These are phyloP conservation scores for Cotesia vestalis DNA, from an alignment of 1,140 invertebrate genomes.

Conservation along the genomic window DNA sequence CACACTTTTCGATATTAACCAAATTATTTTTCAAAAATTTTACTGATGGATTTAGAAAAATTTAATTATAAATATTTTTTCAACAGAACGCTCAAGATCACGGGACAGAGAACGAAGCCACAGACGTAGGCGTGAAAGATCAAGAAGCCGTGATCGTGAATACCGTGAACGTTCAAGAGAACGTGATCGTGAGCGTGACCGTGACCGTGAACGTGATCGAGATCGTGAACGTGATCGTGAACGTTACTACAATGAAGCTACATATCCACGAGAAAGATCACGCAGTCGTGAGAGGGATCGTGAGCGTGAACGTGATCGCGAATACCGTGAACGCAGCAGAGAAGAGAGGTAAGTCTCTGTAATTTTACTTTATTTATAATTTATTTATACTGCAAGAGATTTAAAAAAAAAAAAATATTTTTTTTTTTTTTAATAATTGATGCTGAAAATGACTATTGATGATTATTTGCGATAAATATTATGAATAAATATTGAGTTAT, in stretches of 20 bases:
- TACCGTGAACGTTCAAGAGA: constrained; percentile 78
- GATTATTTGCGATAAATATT: no score
- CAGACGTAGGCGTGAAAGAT: constrained; percentile 78
- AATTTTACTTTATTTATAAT: constrained; percentile 11
- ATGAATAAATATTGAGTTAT: constrained; percentile 17
- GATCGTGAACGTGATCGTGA: constrained; percentile 71
- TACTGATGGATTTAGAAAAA: background rate
- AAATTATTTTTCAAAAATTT: background rate
- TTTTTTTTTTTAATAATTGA: no score
- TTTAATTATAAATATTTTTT: constrained; percentile 14
- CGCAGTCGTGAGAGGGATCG: constrained; percentile 77
- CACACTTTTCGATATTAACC: background rate
- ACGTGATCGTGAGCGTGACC: constrained; percentile 70
- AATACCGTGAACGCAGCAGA: constrained; percentile 73
- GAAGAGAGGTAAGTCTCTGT: constrained; percentile 74
- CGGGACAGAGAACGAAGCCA: constrained; percentile 79
- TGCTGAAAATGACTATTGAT: background rate
- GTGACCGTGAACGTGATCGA: constrained; percentile 72
- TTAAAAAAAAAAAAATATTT: no score
- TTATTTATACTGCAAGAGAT: no score
- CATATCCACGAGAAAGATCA: constrained; percentile 67
- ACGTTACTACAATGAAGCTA: constrained; percentile 60
- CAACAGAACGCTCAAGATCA: constrained; percentile 75
- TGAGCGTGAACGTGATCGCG: constrained; percentile 74
- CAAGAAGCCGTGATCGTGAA: constrained; percentile 81